phyloP scores from a whole-genome alignment of 2,113 vertebrate species.

The Elachura formosa region DNA sequence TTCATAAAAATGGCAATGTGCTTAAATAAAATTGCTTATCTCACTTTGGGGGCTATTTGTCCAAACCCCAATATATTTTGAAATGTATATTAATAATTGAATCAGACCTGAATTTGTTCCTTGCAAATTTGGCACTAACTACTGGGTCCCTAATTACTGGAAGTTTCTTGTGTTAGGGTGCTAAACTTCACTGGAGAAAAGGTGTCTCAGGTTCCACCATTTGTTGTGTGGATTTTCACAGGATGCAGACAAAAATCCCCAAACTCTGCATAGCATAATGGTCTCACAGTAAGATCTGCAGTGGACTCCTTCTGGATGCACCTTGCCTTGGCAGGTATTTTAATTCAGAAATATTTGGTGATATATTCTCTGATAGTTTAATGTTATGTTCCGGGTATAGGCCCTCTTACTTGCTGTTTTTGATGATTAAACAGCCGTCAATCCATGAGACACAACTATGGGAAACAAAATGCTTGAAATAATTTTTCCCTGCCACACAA shows the following conservation, averaged over 20 bases:
- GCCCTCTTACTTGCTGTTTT: not conserved
- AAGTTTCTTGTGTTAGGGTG: not conserved
- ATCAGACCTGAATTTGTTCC: not conserved
- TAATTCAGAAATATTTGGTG: not conserved
- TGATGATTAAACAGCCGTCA: not conserved
- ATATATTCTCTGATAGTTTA: not conserved
- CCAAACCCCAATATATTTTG: not conserved
- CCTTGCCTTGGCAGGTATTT: not conserved
- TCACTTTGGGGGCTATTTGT: not conserved
- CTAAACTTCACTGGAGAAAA: not conserved
- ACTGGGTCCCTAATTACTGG: not conserved
- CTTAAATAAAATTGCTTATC: not conserved
- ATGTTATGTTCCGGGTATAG: rapidly evolving
- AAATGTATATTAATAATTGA: not conserved
- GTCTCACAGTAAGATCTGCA: not conserved
- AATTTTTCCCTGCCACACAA: not conserved
- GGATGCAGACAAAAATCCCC: not conserved
- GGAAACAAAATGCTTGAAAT: not conserved
- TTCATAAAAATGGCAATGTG: not conserved
- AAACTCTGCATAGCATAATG: not conserved
- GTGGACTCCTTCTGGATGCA: not conserved
- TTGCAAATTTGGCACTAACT: not conserved
- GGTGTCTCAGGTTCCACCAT: not conserved
- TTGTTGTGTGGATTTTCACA: constrained; percentile 18
- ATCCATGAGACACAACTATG: not conserved